Evolutionary conservation across 1,140 invertebrate species (phyloP).

Genomic region (Pemphigus obesinymphae): DNA sequence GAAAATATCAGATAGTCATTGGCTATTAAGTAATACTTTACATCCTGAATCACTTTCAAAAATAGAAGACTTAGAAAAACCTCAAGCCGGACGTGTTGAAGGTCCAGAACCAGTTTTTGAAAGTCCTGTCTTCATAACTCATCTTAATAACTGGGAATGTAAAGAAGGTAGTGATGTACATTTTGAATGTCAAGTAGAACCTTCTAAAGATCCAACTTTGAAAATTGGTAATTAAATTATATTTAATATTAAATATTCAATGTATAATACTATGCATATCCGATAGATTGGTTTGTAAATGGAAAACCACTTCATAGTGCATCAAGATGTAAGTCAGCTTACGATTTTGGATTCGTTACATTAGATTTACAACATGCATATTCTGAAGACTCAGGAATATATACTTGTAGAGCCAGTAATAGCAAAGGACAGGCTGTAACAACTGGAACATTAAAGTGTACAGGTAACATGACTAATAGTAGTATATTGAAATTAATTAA

Average conservation of each 20-base stretch:
- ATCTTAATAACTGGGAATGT: slow-evolving; percentile 84
- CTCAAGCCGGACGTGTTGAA: slow-evolving; percentile 59
- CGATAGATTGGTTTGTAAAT: slow-evolving; percentile 78
- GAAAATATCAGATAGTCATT: slow-evolving; percentile 79
- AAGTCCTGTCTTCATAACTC: slow-evolving; percentile 80
- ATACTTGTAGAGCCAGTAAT: slow-evolving; percentile 88
- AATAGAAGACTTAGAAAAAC: slow-evolving; percentile 80
- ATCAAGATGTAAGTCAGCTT: slow-evolving; percentile 74
- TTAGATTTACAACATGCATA: slow-evolving; percentile 77
- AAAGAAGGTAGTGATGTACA: slow-evolving; percentile 85
- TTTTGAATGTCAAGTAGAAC: slow-evolving; percentile 92
- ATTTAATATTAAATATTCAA: not conserved
- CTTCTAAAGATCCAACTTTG: slow-evolving; percentile 89
- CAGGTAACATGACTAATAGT: slow-evolving; percentile 51
- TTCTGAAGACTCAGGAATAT: slow-evolving; percentile 83
- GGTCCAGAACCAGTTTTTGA: slow-evolving; percentile 73
- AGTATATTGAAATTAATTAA: not conserved
- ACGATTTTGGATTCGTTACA: slow-evolving; percentile 84
- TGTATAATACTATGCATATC: not conserved
- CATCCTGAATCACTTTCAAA: slow-evolving; percentile 85
- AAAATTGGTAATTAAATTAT: slow-evolving; percentile 58
- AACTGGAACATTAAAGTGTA: slow-evolving; percentile 78
- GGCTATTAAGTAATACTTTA: slow-evolving; percentile 79
- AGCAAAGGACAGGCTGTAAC: slow-evolving; percentile 82
- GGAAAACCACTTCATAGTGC: slow-evolving; percentile 74